Evolutionary conservation across 2,888 invertebrate genomes (phyloP), one percentile per base, ranked within the genome.

Genomic region (Latrodectus elegans): DNA sequence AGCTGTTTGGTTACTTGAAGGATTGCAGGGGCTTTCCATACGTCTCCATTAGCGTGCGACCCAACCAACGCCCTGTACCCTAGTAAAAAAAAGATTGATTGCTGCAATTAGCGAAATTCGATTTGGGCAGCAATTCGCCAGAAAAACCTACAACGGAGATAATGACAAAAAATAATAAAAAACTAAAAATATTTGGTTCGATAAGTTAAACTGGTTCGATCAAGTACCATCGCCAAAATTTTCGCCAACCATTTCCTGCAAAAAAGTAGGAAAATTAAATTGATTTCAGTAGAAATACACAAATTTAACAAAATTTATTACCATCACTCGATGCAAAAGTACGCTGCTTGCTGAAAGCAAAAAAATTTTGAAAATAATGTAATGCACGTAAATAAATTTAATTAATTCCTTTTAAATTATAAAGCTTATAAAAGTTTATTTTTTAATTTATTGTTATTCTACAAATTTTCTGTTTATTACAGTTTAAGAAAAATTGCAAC

Each of bases 41-140:
- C 81, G 72, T 86, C 86, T 86, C 86, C 86, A 86, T 86, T 86
- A 86, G 76, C 75, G 51, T 1, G n/a, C 55, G 26, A 49, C 74
- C 73, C 52, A 74, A 82, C 83, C 83, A 76, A 83, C 83, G 83
- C 83, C 75, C 70, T 74, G 67, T 53, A 53, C 22, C 38, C 51
- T 51, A 73, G 22, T 26, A 12, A 60, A 38, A 76, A 67, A 76
- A 81, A 86, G 85, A 86, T 86, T 86, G 86, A 86, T 86, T 71
- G 86, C 67, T 67, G 86, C 86, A 86, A 86, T 86, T 86, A 86
- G 86, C 81, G 86, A 86, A 86, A 86, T 86, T 86, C 86, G 86
- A 86, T 86, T 86, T 86, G 76, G 76, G 84, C 77, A 85, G 79
- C 78, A 71, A 10, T 67, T 53, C 84, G 71, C 75, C 80, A 86